Evolutionary conservation across 2,113 vertebrate genomes (phyloP), one percentile per base, ranked within the genome.

Genomic region (Macquaria ambigua): DNA sequence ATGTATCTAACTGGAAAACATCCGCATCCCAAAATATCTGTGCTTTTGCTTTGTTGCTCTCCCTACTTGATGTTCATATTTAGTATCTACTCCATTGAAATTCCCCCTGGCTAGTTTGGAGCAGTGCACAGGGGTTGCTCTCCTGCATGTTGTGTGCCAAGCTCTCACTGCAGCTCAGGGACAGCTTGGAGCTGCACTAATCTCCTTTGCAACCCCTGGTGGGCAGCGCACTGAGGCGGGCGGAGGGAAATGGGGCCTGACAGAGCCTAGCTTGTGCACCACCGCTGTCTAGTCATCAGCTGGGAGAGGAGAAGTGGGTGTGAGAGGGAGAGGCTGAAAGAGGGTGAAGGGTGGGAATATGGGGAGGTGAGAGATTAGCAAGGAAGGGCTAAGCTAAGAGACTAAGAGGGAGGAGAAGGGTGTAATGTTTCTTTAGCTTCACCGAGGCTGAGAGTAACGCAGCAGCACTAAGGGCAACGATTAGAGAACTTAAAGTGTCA

Each of bases 171-270:
- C 77, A 84, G 87, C 87, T 87, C 83, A 69, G 84, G 87, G 85
- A 93, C 83, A 90, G 90, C 81, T 87, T 72, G 85, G 69, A 79
- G 90, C 71, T 68, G 66, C 83, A 75, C 69, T 87, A 81, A 89
- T 87, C 87, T 91, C 56, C 86, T 87, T 86, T 90, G 75, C 77
- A 81, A 87, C 85, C 79, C 88, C 83, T 87, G 83, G 81, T 92
- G 88, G 89, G 77, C 81, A 77, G 83, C 73, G 73, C 73, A 62
- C 66, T 87, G 87, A 94, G 77, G 87, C 83, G 46, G 88, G 70
- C 77, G 55, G 79, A 90, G 82, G 61, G 89, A 92, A 92, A 93
- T 82, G 63, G 67, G 68, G 74, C 84, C 83, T 90, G 92, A 93
- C 87, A 92, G 85, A 84, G 77, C 31, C 70, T 86, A 74, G 78